A percentile compares a stretch with the other conserved stretches of the same genome.
phyloP scores from a whole-genome alignment of 2,113 vertebrate genomes.

The Erythrolamprus reginae region DNA sequence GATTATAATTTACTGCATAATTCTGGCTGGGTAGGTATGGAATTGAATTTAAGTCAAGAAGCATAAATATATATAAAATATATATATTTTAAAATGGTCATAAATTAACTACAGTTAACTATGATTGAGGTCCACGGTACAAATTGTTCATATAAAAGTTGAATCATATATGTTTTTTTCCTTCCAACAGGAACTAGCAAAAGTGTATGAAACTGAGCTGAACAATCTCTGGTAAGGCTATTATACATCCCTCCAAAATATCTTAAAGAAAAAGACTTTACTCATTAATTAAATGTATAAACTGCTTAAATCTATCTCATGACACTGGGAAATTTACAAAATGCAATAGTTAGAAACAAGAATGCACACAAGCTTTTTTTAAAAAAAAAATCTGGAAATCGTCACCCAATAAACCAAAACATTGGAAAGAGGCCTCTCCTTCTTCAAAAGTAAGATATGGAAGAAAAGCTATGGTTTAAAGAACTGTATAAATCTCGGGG shows the following conservation, averaged over 20 bases:
- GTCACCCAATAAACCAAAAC: not conserved
- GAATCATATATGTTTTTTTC: not conserved
- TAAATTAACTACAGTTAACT: not conserved
- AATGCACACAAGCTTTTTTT: not conserved
- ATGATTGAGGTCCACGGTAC: not conserved
- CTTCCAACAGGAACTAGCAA: not conserved
- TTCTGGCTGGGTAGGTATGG: not conserved
- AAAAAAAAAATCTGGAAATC: not conserved
- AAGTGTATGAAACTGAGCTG: not conserved
- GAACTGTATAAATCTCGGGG: not conserved
- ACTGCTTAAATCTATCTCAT: not conserved
- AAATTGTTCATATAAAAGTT: not conserved
- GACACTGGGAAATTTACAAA: not conserved
- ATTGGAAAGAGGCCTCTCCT: not conserved
- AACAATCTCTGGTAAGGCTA: slow-evolving; percentile 19
- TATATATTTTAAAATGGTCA: not conserved
- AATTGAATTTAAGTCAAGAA: not conserved
- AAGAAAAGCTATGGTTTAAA: not conserved
- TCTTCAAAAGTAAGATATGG: not conserved
- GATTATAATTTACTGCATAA: not conserved
- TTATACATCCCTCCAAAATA: not conserved
- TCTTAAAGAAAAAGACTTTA: not conserved
- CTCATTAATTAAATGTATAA: not conserved
- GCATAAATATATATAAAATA: too few relatives aligned
- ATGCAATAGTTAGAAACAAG: not conserved